Base-by-base conservation (phyloP, 2,888 invertebrate species). In the Gastracanthus pulcherrimus region DNA sequence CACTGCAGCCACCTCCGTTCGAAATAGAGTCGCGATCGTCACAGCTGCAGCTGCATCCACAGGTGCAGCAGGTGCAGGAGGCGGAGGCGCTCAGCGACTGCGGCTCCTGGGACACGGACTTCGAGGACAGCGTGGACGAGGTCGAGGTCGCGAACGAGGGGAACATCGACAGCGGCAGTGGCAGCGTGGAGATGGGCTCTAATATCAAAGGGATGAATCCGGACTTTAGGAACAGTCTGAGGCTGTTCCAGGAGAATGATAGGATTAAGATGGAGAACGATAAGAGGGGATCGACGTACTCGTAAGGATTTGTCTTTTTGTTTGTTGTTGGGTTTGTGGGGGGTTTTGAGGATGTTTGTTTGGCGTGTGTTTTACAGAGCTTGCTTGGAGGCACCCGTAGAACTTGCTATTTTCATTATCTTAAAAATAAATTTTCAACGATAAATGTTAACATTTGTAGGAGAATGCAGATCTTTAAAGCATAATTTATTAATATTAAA, bases 61-160 rank as follows among this genome's bases (percentile, higher is more conserved):
- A 48, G 36, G 36, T 7, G 7, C 23, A 76, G n/a, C 66, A 81
- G 38, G 66, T 45, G 26, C 7, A 41, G 13, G 69, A 74, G 4
- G 45, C 6, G 5, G 80, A 71, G 9, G n/a, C 76, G 11, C 13
- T 62, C 13, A 80, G 80, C 82, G 90, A 90, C 76, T 85, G 84
- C 6, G 88, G 86, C 64, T 89, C 89, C 5, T 92, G 91, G 92
- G 91, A 87, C n/a, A 90, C 90, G 5, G 91, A 91, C 41, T 92
- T 91, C 74, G 90, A 90, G 7, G 90, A 90, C 72, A 88, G 88
- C 26, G 85, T 86, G 0, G 89, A 90, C 51, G 79, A 80, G 7
- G 26, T 51, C 3, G 58, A 26, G 11, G 62, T 38, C n/a, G 45
- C 77, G 70, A n/a, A n/a, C n/a, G n/a, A 71, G 45, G 41, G 41